Base-by-base conservation (phyloP, 2,113 vertebrate genomes). In the Otolemur garnettii region DNA sequence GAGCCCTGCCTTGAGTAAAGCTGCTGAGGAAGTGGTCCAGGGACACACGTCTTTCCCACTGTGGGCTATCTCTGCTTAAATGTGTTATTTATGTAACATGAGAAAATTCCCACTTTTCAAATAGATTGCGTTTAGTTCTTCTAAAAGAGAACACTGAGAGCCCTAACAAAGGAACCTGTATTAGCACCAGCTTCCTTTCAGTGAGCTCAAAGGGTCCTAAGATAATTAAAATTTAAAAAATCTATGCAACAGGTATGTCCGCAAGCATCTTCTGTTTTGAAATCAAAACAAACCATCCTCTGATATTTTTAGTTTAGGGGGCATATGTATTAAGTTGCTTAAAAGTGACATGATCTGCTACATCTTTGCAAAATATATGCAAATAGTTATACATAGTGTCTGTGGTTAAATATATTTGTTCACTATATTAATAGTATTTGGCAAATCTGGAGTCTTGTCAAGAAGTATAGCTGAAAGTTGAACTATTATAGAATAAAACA, bases 381-480 rank as follows among this genome's bases (percentile, higher is more conserved):
- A 74, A 82, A 94, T 17, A 30, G 19, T 72, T 91, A 60, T 28
- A 82, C 28, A 50, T 50, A 50, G 45, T 50, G 45, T 50, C 82
- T 35, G 59, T 91, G 53, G 22, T 62, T 71, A 19, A 95, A 96
- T 38, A 59, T 71, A 93, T 90, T 60, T 57, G 12, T 87, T 97
- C 95, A 33, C 69, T 95, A n/a, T 57, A 53, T 95, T 6, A 7
- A n/a, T 97, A 97, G 69, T 97, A 72, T 42, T 62, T 93, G 35
- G 45, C 18, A 82, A 14, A 24, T 93, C n/a, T 62, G 64, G 50
- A 92, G 87, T 78, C 35, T 88, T 88, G n/a, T 95, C 87, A 88
- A 93, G 97, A 93, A 84, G 59, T 33, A 87, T 10, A 85, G 45
- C 55, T 84, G 50, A 35, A 66, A 89, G 11, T 89, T 87, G 64